Evolutionary conservation across 2,113 vertebrate species (phyloP), one percentile per base, ranked within the genome.

Genomic region (Leiothrix lutea): DNA sequence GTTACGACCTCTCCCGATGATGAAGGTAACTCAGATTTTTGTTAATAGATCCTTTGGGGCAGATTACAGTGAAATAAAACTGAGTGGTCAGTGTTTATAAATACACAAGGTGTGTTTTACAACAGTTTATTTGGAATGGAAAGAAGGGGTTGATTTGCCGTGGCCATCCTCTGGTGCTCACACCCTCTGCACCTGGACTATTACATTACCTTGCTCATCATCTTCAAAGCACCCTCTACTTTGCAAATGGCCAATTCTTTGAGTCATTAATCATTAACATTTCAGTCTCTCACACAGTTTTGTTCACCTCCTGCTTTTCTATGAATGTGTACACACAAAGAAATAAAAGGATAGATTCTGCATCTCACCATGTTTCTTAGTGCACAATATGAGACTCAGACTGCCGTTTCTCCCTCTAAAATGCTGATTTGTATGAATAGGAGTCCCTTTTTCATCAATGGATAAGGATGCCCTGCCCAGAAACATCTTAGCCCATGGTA

Each of bases 1-100:
- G 18, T 50, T 88, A 72, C 0, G 0, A 72, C 12, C 42, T 0
- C 13, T 2, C 18, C 4, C 31, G 18, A 44, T 23, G 17, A 14
- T 26, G 18, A 57, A 29, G 11, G 22, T 44, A 44, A 57, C 12
- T 50, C 21, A 23, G 31, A 21, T 36, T 57, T n/a, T 44, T 50
- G 6, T 50, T 33, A 50, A 36, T 28, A 26, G 18, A 36, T 23
- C 11, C 14, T 18, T 48, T 44, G 5, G 4, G 23, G 26, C 7
- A 35, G 14, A 48, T 23, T 64, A 35, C 14, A 50, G 23, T 31
- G 12, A 65, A 33, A 57, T 35, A 42, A 57, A 40, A 36, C 4
- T 5, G 21, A 56, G 22, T 31, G 35, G 18, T 42, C 17, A 12
- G 8, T 36, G 24, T 47, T 62, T 40, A 40, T 24, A 51, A 11